A percentile compares a stretch with the other conserved stretches of the same genome.
Conservation (phyloP, 2,888 invertebrate genomes). For the Troilus luridus region DNA sequence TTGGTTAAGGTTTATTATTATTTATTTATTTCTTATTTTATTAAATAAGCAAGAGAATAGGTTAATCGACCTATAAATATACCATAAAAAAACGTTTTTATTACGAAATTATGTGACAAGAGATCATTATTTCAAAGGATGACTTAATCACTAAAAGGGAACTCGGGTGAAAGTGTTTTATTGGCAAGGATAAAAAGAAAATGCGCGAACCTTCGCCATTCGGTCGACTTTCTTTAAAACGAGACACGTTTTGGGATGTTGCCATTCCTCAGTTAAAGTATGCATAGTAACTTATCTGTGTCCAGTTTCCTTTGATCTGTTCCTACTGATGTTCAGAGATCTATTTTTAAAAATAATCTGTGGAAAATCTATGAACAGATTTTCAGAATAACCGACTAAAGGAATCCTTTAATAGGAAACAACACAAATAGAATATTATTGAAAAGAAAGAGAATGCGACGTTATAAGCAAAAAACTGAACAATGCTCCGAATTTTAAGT, state of each 20-base stretch:
- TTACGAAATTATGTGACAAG: background rate
- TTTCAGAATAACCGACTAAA: no score
- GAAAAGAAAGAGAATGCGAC: no score
- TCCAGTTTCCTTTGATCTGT: background rate
- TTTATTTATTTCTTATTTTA: no score
- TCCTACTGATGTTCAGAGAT: background rate
- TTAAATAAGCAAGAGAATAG: background rate
- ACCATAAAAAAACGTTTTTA: background rate
- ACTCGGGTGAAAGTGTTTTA: background rate
- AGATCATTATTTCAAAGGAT: background rate
- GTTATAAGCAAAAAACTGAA: no score
- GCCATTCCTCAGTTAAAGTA: background rate
- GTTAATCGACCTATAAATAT: background rate
- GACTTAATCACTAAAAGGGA: background rate
- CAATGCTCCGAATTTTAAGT: no score
- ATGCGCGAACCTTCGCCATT: background rate
- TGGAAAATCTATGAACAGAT: background rate
- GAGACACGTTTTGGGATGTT: background rate
- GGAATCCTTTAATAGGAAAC: no score
- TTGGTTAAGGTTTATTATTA: no score
- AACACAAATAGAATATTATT: no score
- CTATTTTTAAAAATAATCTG: background rate
- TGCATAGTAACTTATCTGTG: background rate
- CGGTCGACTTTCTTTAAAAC: background rate
- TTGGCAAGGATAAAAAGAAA: constrained; percentile 6